Conservation (phyloP, 1,140 invertebrate species). For the Dryas iulia region DNA sequence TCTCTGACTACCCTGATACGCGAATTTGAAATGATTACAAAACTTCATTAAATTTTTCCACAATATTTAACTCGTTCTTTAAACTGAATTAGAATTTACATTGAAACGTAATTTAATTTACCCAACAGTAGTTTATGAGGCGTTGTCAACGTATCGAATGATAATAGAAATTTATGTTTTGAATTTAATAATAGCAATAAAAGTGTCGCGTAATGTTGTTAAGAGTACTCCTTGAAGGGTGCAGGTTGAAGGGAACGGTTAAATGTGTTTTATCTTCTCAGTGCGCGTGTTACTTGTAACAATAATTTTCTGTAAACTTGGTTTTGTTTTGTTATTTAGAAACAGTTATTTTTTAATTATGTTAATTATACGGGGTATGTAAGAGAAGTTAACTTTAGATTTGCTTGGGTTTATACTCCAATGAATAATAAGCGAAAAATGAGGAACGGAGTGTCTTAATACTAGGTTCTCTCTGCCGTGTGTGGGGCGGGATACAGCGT, state of each 20-base stretch:
- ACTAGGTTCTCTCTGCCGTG: no score
- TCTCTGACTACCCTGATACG: no score
- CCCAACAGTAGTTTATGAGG: constrained; percentile 27
- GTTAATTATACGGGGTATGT: no score
- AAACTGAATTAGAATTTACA: neutral
- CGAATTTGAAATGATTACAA: no score
- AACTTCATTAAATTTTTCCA: neutral
- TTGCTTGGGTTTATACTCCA: no score
- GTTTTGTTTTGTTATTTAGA: neutral
- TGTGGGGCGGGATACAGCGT: no score
- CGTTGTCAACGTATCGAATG: constrained; percentile 28
- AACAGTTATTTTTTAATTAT: neutral
- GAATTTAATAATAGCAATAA: constrained; percentile 42
- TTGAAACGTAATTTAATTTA: constrained; percentile 25
- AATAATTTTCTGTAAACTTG: neutral
- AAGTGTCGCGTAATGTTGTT: constrained; percentile 22
- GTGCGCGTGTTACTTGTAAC: neutral
- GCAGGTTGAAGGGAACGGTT: constrained; percentile 8
- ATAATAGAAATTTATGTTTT: constrained; percentile 41
- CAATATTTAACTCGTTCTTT: neutral
- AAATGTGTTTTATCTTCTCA: neutral
- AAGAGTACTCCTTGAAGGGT: constrained; percentile 10
- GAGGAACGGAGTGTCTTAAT: no score
- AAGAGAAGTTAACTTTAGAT: no score
- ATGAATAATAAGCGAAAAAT: no score